Conservation (phyloP, 2,113 vertebrate genomes). For the Xiphophorus hellerii region DNA sequence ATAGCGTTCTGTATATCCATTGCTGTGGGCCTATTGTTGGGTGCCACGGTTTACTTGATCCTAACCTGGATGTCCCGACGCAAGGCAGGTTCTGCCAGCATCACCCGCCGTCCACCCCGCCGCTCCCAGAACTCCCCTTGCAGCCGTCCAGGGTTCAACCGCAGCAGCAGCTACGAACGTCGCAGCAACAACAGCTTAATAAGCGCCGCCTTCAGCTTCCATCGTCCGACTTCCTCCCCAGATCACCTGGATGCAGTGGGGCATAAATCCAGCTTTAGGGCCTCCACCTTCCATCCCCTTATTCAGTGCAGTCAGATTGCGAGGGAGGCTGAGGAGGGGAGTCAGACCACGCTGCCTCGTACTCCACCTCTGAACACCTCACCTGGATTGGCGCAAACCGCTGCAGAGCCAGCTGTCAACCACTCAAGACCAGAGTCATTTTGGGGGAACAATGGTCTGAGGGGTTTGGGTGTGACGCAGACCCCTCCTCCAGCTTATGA, state of each 20-base stretch:
- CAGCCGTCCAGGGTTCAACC: slow-evolving; percentile 86
- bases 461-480: slow-evolving; percentile 81
- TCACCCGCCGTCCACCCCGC: slow-evolving; percentile 85
- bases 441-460: slow-evolving; percentile 87
- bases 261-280: slow-evolving; percentile 92
- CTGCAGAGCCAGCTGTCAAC: slow-evolving; percentile 62
- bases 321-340: slow-evolving; percentile 86
- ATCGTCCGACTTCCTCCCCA: slow-evolving; percentile 86
- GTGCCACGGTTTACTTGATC: slow-evolving; percentile 87
- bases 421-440: slow-evolving; percentile 85
- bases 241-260: slow-evolving; percentile 88
- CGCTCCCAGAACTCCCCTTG: slow-evolving; percentile 74
- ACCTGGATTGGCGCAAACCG: slow-evolving; percentile 77
- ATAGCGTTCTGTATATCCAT: slow-evolving; percentile 94
- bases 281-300: slow-evolving; percentile 95
- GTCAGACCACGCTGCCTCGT: slow-evolving; percentile 86
- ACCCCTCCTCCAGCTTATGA: slow-evolving; percentile 92
- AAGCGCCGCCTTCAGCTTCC: slow-evolving; percentile 89
- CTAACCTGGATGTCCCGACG: slow-evolving; percentile 89
- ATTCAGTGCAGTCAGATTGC: slow-evolving; percentile 90
- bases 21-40: slow-evolving; percentile 88
- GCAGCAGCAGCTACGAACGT: slow-evolving; percentile 89
- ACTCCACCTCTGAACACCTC: slow-evolving; percentile 75
- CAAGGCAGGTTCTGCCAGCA: slow-evolving; percentile 87
- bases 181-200: slow-evolving; percentile 95